phyloP scores from a whole-genome alignment of 2,113 vertebrate genomes.

The Hirundichthys speculiger region DNA sequence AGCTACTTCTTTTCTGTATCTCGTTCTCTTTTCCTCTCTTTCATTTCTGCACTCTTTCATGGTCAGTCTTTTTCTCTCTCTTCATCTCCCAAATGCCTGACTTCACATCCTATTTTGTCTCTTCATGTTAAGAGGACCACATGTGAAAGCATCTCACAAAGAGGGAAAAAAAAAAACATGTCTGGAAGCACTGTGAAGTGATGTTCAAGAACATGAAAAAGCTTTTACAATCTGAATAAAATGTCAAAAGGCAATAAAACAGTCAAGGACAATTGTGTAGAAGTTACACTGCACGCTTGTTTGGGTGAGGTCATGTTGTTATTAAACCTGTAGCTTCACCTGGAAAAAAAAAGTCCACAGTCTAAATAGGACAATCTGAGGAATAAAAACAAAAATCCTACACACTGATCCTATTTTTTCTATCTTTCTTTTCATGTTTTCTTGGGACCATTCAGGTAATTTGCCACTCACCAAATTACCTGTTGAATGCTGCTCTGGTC shows the following conservation, averaged over 20 bases:
- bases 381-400: too few species aligned
- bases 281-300: too few species aligned
- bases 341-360: too few species aligned
- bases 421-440: too few species aligned
- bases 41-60: neutral
- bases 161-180: constrained; percentile 12
- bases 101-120: constrained; percentile 1
- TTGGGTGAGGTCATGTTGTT: too few species aligned
- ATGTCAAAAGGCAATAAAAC: constrained; percentile 38
- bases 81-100: neutral
- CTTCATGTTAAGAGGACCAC: constrained; percentile 22
- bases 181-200: constrained; percentile 4
- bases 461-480: too few species aligned
- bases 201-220: constrained; percentile 57
- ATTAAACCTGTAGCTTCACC: too few species aligned
- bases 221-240: constrained; percentile 52
- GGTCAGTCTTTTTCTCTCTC: neutral
- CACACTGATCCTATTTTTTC: too few species aligned
- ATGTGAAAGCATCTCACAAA: constrained; percentile 21
- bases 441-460: too few species aligned
- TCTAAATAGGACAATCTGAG: too few species aligned
- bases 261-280: constrained; percentile 7
- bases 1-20: constrained; percentile 4
- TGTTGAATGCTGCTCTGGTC: neutral
- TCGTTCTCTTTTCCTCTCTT: constrained; percentile 8